Evolutionary conservation across 2,797 vertebrate genomes (phyloP).

Genomic region (Cyclura pinguis): DNA sequence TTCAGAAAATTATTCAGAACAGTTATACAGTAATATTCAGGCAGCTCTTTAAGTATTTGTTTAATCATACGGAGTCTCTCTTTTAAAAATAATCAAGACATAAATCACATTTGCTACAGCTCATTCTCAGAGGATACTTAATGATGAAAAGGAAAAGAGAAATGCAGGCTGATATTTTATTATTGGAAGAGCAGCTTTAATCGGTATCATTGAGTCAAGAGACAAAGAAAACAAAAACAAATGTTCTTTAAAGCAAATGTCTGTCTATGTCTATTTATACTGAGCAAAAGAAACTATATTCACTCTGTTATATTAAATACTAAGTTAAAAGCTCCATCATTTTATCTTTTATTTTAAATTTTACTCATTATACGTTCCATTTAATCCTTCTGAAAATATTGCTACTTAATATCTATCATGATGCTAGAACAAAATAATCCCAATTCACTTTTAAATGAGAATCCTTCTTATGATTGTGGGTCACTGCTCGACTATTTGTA

Average conservation of each 20-base stretch:
- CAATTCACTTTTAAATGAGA: not conserved
- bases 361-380: slow-evolving; percentile 1
- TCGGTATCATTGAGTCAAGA: slow-evolving; percentile 59
- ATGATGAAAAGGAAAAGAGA: slow-evolving; percentile 51
- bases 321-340: slow-evolving; percentile 35
- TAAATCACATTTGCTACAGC: not conserved
- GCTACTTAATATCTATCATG: slow-evolving; percentile 50
- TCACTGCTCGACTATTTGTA: not conserved
- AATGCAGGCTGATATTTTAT: slow-evolving; percentile 66
- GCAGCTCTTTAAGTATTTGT: slow-evolving; percentile 13
- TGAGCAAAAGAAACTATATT: slow-evolving; percentile 55
- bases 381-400: slow-evolving; percentile 52
- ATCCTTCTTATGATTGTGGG: not conserved
- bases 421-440: slow-evolving; percentile 6
- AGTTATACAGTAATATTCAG: not conserved
- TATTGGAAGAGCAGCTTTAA: slow-evolving; percentile 54
- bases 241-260: slow-evolving; percentile 69
- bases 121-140: slow-evolving; percentile 22
- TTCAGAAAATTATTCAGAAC: slow-evolving; percentile 35
- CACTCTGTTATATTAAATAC: not conserved
- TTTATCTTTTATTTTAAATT: slow-evolving; percentile 7
- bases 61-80: slow-evolving; percentile 1
- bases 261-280: slow-evolving; percentile 28
- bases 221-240: slow-evolving; percentile 67
- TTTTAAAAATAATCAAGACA: slow-evolving; percentile 3